A percentile compares a stretch with the other conserved stretches of the same genome.
phyloP scores from a whole-genome alignment of 2,113 vertebrate species.

The Chaenocephalus aceratus region DNA sequence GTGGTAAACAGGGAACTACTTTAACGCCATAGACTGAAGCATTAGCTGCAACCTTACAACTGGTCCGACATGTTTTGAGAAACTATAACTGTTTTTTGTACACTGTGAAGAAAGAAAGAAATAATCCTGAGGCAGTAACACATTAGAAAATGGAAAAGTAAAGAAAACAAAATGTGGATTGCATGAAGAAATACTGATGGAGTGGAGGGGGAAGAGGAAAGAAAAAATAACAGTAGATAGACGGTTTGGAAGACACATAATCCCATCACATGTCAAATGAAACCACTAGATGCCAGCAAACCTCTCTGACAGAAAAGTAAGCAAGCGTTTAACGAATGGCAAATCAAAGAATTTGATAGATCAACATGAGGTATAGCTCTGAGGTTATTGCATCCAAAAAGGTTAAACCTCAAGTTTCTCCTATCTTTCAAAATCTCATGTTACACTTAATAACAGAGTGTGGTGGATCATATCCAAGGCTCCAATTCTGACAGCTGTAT shows the following conservation, averaged over 20 bases:
- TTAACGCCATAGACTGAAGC: neutral
- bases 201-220: neutral
- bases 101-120: too few species aligned
- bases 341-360: neutral
- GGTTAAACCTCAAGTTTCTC: neutral
- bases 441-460: neutral
- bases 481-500: neutral
- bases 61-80: too few species aligned
- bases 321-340: neutral
- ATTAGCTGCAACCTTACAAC: too few species aligned
- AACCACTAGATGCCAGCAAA: conserved; percentile 32
- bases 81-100: too few species aligned
- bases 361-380: conserved; percentile 6
- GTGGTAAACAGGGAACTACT: neutral
- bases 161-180: too few species aligned
- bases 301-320: neutral
- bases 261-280: neutral
- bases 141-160: neutral
- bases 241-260: neutral
- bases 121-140: neutral
- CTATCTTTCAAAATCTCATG: neutral
- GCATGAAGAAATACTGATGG: neutral
- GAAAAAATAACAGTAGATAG: neutral
- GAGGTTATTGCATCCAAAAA: neutral
- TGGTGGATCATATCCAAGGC: neutral